These are phyloP conservation scores for Aleiodes sp. DNA, from an alignment of 1,140 invertebrate species.

Conservation along the genomic window DNA sequence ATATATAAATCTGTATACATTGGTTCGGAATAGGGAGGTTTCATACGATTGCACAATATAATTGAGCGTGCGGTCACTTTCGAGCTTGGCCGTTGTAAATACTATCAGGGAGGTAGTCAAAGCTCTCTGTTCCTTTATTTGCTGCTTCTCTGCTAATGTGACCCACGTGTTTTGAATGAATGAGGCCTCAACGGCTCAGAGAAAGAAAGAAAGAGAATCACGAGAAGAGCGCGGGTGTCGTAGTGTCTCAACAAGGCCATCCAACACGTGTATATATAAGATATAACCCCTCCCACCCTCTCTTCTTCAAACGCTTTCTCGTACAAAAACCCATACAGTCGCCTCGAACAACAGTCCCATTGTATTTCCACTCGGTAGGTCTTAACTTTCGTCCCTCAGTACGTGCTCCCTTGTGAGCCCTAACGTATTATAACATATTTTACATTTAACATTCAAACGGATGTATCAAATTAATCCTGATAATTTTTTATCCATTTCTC, in stretches of 20 bases:
- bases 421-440: neutral
- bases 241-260: constrained; percentile 18
- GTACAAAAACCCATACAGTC: constrained; percentile 27
- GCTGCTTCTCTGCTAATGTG: constrained; percentile 44
- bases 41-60: constrained; percentile 24
- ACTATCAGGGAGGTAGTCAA: neutral
- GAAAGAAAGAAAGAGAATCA: too few relatives aligned
- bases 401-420: neutral
- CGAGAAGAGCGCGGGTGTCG: constrained; percentile 2
- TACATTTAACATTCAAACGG: neutral
- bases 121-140: constrained; percentile 40
- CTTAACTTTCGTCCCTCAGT: constrained; percentile 1
- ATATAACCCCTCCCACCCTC: neutral
- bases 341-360: constrained; percentile 45
- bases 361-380: constrained; percentile 32
- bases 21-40: neutral
- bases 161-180: constrained; percentile 52
- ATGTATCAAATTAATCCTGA: constrained; percentile 8
- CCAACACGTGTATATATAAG: constrained; percentile 12
- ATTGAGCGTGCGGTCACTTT: constrained; percentile 39
- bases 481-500: neutral
- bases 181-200: neutral
- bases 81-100: neutral
- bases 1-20: neutral
- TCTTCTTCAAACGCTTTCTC: neutral